Evolutionary conservation across 1,140 invertebrate genomes (phyloP).

Genomic region (Brachionus plicatilis): DNA sequence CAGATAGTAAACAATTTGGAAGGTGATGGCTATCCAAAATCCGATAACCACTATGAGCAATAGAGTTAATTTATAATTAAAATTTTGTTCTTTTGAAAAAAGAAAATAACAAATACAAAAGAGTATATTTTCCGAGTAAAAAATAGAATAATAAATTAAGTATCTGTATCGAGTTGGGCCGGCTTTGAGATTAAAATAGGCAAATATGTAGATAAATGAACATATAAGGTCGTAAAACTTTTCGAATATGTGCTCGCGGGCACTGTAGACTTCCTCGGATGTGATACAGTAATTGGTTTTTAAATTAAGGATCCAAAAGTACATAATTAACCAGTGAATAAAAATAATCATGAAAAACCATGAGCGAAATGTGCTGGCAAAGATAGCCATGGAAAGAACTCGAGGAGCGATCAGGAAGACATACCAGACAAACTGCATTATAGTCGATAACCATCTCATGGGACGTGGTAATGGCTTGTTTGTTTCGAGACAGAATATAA

Average conservation of each 20-base stretch:
- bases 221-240: conserved; percentile 38
- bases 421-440: conserved; percentile 38
- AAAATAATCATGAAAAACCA: conserved; percentile 40
- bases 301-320: conserved; percentile 34
- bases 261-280: background rate
- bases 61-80: background rate
- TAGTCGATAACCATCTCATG: conserved; percentile 22
- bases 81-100: conserved; percentile 30
- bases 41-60: conserved; percentile 26
- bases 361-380: conserved; percentile 38
- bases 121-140: conserved; percentile 26
- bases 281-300: conserved; percentile 38
- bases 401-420: conserved; percentile 28
- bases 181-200: conserved; percentile 32
- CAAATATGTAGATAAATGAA: conserved; percentile 40
- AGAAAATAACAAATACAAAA: conserved; percentile 33
- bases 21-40: conserved; percentile 36
- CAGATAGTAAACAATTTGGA: conserved; percentile 33
- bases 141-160: conserved; percentile 25
- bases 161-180: conserved; percentile 23
- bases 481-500: conserved; percentile 18
- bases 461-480: conserved; percentile 21
- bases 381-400: conserved; percentile 27
- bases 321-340: conserved; percentile 34
- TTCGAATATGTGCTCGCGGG: conserved; percentile 34